phyloP scores from a whole-genome alignment of 1,140 invertebrate genomes.

The Helicoverpa armigera region DNA sequence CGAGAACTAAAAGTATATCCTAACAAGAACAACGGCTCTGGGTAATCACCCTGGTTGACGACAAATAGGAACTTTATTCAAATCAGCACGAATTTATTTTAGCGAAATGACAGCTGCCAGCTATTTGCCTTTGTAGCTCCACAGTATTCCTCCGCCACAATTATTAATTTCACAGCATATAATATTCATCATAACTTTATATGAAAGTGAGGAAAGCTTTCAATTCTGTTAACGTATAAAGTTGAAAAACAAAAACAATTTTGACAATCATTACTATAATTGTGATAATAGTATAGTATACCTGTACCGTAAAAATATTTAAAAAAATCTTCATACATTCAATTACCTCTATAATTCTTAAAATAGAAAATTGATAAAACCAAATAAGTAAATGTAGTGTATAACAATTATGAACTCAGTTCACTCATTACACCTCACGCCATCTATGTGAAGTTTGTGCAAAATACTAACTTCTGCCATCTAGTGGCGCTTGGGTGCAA shows the following conservation, averaged over 20 bases:
- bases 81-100: slow-evolving; percentile 60
- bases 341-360: too few species aligned
- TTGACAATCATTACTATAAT: too few species aligned
- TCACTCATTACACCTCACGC: not conserved
- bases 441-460: not conserved
- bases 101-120: slow-evolving; percentile 54
- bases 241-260: too few species aligned
- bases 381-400: too few species aligned
- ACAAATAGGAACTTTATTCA: slow-evolving; percentile 66
- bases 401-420: not conserved
- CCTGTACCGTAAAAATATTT: too few species aligned
- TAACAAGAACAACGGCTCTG: slow-evolving; percentile 33
- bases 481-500: not conserved
- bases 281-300: too few species aligned
- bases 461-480: not conserved
- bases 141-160: slow-evolving; percentile 36
- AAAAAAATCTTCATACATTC: too few species aligned
- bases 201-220: slow-evolving; percentile 13
- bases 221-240: too few species aligned
- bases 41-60: slow-evolving; percentile 57
- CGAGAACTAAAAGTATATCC: slow-evolving; percentile 45
- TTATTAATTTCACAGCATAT: slow-evolving; percentile 36
- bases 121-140: slow-evolving; percentile 52
- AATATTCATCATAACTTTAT: slow-evolving; percentile 26
- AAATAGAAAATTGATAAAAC: too few species aligned